Conservation (phyloP, 2,888 invertebrate genomes). For the Trachelus stipa region DNA sequence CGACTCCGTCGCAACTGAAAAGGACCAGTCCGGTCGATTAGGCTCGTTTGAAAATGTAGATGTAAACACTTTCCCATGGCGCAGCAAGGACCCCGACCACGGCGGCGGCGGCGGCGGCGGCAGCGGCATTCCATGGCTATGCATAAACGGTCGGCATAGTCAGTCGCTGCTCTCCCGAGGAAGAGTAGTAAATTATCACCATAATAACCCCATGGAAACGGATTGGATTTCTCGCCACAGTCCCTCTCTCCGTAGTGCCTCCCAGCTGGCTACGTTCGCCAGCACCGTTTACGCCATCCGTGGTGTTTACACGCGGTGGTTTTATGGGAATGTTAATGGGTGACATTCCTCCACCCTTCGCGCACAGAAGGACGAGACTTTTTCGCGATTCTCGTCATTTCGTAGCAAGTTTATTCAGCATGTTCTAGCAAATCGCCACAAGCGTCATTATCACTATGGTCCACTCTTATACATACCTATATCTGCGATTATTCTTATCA, state of each 20-base stretch:
- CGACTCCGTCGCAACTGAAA: background rate
- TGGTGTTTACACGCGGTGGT: slow-evolving; percentile 58
- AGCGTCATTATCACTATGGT: background rate
- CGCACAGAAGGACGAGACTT: slow-evolving; percentile 17
- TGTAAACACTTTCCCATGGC: slow-evolving; percentile 48
- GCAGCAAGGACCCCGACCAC: slow-evolving; percentile 2
- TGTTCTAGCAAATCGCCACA: background rate
- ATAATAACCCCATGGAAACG: slow-evolving; percentile 59
- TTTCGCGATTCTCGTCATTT: slow-evolving; percentile 38
- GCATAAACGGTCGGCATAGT: slow-evolving; percentile 46
- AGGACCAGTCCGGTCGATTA: slow-evolving; percentile 24
- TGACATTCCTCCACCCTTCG: slow-evolving; percentile 61
- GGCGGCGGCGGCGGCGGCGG: slow-evolving; percentile 22
- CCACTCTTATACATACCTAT: background rate
- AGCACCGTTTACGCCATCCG: slow-evolving; percentile 51
- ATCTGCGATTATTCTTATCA: background rate
- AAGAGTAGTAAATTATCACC: slow-evolving; percentile 60
- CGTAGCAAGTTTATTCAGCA: slow-evolving; percentile 40
- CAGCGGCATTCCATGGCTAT: slow-evolving; percentile 43
- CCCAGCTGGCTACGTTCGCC: slow-evolving; percentile 22
- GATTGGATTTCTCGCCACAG: slow-evolving; percentile 62
- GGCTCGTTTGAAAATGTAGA: slow-evolving; percentile 38
- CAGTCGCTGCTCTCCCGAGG: slow-evolving; percentile 40
- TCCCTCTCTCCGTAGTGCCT: slow-evolving; percentile 25
- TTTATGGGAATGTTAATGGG: slow-evolving; percentile 62